Conservation (phyloP, 2,113 vertebrate genomes). For the Percina caprodes region DNA sequence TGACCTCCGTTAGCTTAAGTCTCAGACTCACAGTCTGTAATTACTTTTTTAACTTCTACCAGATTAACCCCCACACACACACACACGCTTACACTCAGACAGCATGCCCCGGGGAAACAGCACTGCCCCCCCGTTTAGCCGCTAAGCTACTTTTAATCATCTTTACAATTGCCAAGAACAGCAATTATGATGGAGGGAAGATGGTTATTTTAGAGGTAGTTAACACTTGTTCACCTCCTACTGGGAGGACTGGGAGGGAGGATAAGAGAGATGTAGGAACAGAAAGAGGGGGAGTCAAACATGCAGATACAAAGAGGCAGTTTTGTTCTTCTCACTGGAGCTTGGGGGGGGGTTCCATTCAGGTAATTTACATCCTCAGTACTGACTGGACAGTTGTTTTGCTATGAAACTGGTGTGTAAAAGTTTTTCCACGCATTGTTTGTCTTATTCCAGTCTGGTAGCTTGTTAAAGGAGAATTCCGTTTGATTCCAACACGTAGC, state of each 20-base stretch:
- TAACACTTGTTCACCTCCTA: constrained; percentile 49
- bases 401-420: too few relatives aligned
- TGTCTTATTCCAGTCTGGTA: too few relatives aligned
- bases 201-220: constrained; percentile 52
- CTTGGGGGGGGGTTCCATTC: neutral
- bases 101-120: constrained; percentile 12
- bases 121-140: neutral
- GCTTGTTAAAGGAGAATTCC: too few relatives aligned
- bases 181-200: constrained; percentile 57
- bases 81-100: constrained; percentile 12
- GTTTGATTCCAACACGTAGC: too few relatives aligned
- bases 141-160: constrained; percentile 61
- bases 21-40: constrained; percentile 49
- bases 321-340: neutral
- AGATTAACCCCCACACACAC: constrained; percentile 40
- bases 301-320: neutral
- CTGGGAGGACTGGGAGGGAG: constrained; percentile 8
- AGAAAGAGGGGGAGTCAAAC: neutral
- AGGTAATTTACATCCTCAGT: neutral
- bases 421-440: too few relatives aligned
- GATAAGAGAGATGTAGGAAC: neutral
- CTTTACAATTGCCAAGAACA: constrained; percentile 45
- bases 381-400: neutral
- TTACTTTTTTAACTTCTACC: constrained; percentile 59
- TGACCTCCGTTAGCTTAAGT: constrained; percentile 45